Evolutionary conservation across 2,113 vertebrate species (phyloP).

Genomic region (Onychorhynchus coronatus): DNA sequence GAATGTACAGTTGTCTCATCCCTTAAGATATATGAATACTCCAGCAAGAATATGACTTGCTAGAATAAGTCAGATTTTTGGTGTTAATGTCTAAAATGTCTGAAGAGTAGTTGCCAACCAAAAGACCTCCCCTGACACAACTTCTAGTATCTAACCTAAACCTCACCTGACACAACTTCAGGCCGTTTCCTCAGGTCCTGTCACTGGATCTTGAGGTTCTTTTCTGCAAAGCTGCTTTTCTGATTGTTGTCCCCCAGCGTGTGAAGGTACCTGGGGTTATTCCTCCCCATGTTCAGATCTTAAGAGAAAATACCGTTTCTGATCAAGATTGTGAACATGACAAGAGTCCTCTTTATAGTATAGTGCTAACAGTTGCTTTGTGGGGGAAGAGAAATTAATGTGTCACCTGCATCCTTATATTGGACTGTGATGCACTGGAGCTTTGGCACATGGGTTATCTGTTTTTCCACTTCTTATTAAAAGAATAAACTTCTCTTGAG

Average conservation of each 20-base stretch:
- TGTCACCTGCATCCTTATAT: background rate
- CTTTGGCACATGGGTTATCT: background rate
- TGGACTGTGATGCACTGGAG: background rate
- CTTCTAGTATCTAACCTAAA: too few species aligned
- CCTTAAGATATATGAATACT: background rate
- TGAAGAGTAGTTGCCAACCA: background rate
- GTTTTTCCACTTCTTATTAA: background rate
- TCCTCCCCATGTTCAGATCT: background rate
- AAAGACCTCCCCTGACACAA: background rate
- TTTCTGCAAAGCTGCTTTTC: background rate
- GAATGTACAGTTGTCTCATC: background rate
- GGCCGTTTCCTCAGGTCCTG: background rate
- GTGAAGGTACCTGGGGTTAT: background rate
- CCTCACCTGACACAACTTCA: background rate
- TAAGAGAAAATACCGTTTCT: background rate
- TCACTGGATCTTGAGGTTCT: background rate
- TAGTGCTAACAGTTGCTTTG: background rate
- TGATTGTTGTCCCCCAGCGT: background rate
- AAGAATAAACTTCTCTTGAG: background rate
- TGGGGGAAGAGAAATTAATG: too few species aligned
- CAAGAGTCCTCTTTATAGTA: background rate
- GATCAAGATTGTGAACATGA: background rate
- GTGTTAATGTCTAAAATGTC: background rate
- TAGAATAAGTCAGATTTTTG: background rate
- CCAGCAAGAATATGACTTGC: background rate